Evolutionary conservation across 1,140 invertebrate species (phyloP).

Genomic region (Pseudachorutes palmiensis): DNA sequence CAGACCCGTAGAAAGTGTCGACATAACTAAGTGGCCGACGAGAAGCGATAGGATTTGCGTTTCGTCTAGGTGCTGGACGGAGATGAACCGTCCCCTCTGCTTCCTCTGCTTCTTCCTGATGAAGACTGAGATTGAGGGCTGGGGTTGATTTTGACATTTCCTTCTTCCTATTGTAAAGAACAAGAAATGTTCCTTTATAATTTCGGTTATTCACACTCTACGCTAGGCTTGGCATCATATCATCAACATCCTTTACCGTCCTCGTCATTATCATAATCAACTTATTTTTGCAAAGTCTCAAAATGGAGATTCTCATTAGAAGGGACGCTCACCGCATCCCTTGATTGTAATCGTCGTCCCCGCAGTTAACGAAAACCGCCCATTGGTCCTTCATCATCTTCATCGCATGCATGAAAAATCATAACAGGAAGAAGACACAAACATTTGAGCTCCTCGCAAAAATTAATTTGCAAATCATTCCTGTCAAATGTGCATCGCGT

Average conservation of each 20-base stretch:
- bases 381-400: no score
- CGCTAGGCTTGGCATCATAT: neutral
- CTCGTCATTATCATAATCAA: slow-evolving; percentile 5
- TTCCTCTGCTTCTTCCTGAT: neutral
- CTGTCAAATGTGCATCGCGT: no score
- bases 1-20: slow-evolving; percentile 2
- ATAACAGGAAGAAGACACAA: no score
- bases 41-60: neutral
- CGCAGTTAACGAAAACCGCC: no score
- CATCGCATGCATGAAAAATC: no score
- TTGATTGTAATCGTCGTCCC: no score
- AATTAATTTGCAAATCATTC: no score
- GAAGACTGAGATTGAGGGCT: neutral
- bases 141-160: slow-evolving; percentile 18
- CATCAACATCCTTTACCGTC: slow-evolving; percentile 1
- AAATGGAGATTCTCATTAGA: no score
- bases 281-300: no score
- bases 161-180: neutral
- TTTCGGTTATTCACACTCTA: slow-evolving; percentile 9
- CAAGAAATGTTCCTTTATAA: neutral
- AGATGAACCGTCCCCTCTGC: neutral
- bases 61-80: neutral
- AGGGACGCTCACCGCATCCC: no score
- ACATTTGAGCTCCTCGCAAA: no score
- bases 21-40: neutral